These are phyloP conservation scores for Cecidostiba fungosa DNA, from an alignment of 2,888 invertebrate species.

Conservation along the genomic window DNA sequence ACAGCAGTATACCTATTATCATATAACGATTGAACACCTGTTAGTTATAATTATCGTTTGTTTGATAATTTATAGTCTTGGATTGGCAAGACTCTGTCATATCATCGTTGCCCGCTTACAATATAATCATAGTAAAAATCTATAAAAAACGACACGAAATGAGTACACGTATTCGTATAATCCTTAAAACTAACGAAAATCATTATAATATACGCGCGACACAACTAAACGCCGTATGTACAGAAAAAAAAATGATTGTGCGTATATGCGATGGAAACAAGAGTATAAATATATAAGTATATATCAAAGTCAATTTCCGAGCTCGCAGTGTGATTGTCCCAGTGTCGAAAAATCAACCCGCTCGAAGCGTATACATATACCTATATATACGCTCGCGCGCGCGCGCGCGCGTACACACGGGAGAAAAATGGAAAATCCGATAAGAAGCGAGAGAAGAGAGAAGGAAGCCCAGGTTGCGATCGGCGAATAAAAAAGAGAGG, in stretches of 20 bases:
- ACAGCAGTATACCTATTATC: not conserved
- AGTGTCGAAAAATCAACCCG: not conserved
- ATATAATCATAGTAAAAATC: not conserved
- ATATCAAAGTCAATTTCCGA: not conserved
- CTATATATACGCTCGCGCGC: too few relatives aligned
- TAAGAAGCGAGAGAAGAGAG: too few relatives aligned
- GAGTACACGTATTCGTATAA: too few relatives aligned
- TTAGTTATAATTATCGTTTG: not conserved
- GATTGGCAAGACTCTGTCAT: not conserved
- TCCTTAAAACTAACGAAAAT: not conserved
- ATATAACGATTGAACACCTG: not conserved
- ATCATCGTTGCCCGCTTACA: not conserved
- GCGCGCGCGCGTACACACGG: not conserved
- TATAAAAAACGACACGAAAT: not conserved
- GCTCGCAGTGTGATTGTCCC: not conserved
- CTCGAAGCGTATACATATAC: too few relatives aligned
- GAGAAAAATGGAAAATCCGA: conserved; percentile 18
- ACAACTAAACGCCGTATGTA: not conserved
- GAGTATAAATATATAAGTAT: not conserved
- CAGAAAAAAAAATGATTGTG: not conserved
- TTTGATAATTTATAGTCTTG: not conserved
- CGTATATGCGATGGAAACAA: not conserved
- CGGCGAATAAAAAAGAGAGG: not conserved
- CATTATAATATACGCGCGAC: not conserved
- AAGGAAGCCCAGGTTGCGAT: conserved; percentile 11